Conservation (phyloP, 2,888 invertebrate species). For the Aphidoletes aphidimyza region DNA sequence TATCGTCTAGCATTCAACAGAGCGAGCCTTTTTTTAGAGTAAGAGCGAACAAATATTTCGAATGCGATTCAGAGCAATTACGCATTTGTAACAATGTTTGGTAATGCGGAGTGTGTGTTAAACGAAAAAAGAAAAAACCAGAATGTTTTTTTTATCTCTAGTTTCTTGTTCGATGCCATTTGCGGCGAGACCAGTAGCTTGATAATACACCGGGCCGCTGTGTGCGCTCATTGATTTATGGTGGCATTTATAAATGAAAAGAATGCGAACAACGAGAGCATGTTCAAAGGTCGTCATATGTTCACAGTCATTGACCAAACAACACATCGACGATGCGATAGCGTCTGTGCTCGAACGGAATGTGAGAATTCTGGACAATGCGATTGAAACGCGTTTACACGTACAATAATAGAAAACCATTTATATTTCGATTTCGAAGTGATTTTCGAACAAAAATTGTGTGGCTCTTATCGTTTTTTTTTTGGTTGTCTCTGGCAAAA, state of each 20-base stretch:
- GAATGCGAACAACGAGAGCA: conserved; percentile 20
- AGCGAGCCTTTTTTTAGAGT: neutral
- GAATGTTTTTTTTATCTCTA: neutral
- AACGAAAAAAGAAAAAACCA: too few relatives aligned
- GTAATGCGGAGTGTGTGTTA: too few relatives aligned
- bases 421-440: neutral
- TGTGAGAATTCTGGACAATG: neutral
- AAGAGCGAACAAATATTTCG: neutral
- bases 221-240: neutral
- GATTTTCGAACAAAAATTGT: neutral
- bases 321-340: neutral
- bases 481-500: too few relatives aligned
- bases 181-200: conserved; percentile 23
- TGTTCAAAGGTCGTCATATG: conserved; percentile 7
- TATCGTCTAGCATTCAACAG: neutral
- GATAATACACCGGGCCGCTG: neutral
- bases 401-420: neutral
- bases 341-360: neutral
- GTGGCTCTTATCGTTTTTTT: neutral
- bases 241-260: conserved; percentile 21
- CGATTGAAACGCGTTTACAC: neutral
- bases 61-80: conserved; percentile 29
- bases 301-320: conserved; percentile 18
- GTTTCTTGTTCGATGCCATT: conserved; percentile 24
- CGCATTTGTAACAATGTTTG: conserved; percentile 30